phyloP scores from a whole-genome alignment of 2,113 vertebrate genomes.

The Ctenodactylus gundi region DNA sequence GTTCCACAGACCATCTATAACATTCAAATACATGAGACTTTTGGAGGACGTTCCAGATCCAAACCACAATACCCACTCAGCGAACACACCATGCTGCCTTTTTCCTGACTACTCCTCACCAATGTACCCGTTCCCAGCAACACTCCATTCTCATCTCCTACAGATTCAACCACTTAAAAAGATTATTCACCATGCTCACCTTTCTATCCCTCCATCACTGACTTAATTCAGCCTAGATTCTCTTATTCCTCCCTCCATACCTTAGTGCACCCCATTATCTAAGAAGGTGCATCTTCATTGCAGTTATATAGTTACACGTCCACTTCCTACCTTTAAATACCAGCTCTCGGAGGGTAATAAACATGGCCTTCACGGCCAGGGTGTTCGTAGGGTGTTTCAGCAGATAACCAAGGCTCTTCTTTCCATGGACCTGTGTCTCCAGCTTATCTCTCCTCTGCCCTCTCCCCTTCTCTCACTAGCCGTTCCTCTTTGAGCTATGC shows the following conservation, averaged over 20 bases:
- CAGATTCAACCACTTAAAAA: neutral
- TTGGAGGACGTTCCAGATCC: too few relatives aligned
- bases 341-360: neutral
- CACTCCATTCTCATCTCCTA: neutral
- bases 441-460: neutral
- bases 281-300: neutral
- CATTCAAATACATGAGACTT: too few relatives aligned
- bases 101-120: too few relatives aligned
- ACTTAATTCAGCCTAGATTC: neutral
- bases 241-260: neutral
- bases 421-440: neutral
- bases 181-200: neutral
- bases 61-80: too few relatives aligned
- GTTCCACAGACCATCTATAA: too few relatives aligned
- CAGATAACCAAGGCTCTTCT: neutral
- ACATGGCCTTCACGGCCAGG: neutral
- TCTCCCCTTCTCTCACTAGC: neutral
- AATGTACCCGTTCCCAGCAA: neutral
- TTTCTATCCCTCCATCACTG: neutral
- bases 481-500: neutral
- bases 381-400: neutral
- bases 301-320: neutral
- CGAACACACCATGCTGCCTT: too few relatives aligned
- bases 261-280: neutral
- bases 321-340: neutral